Conservation (phyloP, 2,888 invertebrate species). For the Callyntrura sp. region DNA sequence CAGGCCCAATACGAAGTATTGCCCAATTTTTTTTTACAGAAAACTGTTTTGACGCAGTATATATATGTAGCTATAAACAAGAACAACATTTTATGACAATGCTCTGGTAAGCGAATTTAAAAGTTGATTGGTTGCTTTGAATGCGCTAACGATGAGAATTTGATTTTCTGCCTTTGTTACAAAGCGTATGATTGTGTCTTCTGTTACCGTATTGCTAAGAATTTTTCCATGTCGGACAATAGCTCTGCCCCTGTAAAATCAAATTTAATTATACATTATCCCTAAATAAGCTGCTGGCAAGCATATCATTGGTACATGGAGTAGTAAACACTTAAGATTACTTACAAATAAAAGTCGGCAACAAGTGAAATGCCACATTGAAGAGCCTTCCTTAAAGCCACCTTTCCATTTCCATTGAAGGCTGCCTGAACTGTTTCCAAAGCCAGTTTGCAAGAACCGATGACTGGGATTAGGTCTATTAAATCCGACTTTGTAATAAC, state of each 20-base stretch:
- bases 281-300: too few relatives aligned
- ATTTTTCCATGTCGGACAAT: constrained; percentile 75
- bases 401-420: constrained; percentile 69
- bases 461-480: constrained; percentile 78
- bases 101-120: constrained; percentile 57
- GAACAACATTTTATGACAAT: constrained; percentile 47
- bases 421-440: constrained; percentile 70
- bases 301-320: neutral
- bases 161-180: constrained; percentile 78
- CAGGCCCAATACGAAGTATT: too few relatives aligned
- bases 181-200: constrained; percentile 70
- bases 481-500: constrained; percentile 74
- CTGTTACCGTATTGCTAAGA: constrained; percentile 71
- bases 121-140: constrained; percentile 77
- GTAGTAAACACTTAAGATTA: neutral
- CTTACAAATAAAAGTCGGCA: constrained; percentile 79
- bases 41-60: neutral
- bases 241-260: constrained; percentile 72
- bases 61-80: neutral
- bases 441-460: constrained; percentile 78
- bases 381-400: constrained; percentile 71
- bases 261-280: too few relatives aligned
- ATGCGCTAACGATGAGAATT: constrained; percentile 73
- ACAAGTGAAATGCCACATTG: constrained; percentile 78
- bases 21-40: neutral